Conservation (phyloP, 2,888 invertebrate species). For the Eupithecia dodoneata region DNA sequence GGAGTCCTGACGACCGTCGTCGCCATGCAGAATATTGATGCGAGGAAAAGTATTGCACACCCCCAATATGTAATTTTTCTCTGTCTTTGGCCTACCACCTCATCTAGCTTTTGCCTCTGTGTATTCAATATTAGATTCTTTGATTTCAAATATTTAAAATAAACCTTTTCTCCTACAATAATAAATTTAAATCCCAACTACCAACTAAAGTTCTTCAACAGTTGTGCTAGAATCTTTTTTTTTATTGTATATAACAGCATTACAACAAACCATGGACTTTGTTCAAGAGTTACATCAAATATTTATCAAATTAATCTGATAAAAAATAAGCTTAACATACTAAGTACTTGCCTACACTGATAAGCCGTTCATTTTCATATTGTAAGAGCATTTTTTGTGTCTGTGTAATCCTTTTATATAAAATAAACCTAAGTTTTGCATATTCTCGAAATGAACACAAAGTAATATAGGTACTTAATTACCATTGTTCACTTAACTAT, state of each 20-base stretch:
- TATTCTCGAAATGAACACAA: background rate
- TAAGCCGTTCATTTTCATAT: background rate
- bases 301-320: constrained; percentile 13
- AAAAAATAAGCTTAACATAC: constrained; percentile 9
- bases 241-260: background rate
- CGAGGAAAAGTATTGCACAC: background rate
- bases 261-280: constrained; percentile 5
- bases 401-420: background rate
- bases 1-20: background rate
- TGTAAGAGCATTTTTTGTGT: background rate
- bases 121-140: background rate
- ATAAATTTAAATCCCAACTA: background rate
- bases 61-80: background rate
- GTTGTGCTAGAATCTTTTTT: background rate
- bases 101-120: background rate
- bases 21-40: background rate
- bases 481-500: background rate
- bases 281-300: constrained; percentile 13
- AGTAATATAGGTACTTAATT: background rate
- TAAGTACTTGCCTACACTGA: constrained; percentile 3
- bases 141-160: background rate
- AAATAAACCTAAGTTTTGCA: background rate
- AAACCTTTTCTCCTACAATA: background rate
- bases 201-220: background rate
- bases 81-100: background rate